Conservation (phyloP, 2,113 vertebrate genomes). For the Elachura formosa region DNA sequence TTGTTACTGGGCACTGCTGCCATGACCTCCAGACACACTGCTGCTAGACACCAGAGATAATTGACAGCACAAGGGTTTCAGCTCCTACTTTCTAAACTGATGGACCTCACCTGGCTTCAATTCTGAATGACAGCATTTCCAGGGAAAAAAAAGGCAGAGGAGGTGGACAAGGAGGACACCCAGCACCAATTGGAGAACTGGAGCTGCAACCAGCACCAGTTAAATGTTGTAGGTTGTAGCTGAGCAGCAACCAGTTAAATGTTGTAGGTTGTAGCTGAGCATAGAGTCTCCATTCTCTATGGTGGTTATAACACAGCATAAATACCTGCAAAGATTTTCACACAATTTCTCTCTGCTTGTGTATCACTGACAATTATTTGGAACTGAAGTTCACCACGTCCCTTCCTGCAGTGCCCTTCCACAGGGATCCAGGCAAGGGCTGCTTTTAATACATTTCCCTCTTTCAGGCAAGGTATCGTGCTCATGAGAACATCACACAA, state of each 20-base stretch:
- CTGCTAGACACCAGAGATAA: slow-evolving; percentile 17
- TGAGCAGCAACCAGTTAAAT: background rate
- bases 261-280: background rate
- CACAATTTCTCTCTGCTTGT: background rate
- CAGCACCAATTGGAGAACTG: too few species aligned
- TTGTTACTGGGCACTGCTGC: background rate
- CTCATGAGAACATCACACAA: rapidly evolving
- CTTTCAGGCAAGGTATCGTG: background rate
- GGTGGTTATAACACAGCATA: background rate
- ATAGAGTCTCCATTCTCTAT: background rate
- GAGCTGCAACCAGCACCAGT: too few species aligned
- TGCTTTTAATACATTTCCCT: background rate
- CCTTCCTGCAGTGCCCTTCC: background rate
- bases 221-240: background rate
- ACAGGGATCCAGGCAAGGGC: background rate
- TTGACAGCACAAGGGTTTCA: slow-evolving; percentile 11
- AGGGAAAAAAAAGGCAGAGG: background rate
- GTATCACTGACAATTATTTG: background rate
- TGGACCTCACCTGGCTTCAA: slow-evolving; percentile 42
- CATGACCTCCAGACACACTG: background rate
- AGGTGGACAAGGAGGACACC: background rate
- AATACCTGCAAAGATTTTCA: background rate
- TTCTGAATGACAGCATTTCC: slow-evolving; percentile 16
- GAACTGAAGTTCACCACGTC: background rate
- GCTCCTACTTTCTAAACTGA: slow-evolving; percentile 4